These are phyloP conservation scores for Noctua fimbriata DNA, from an alignment of 2,888 invertebrate species.

Conservation along the genomic window DNA sequence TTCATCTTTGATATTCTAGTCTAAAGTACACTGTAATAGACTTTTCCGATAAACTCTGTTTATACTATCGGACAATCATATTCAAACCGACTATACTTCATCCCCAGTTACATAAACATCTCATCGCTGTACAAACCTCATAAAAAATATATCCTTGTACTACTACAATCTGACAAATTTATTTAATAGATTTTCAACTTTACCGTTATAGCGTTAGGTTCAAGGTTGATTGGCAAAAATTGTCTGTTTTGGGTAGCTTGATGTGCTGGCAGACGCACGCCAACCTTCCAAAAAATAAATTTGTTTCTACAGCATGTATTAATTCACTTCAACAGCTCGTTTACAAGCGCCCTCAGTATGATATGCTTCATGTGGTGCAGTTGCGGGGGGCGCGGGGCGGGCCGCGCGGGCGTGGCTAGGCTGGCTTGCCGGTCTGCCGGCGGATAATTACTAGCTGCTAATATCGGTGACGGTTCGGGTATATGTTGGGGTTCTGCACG, in stretches of 20 bases:
- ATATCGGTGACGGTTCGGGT: slow-evolving; percentile 86
- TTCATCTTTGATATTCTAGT: no score
- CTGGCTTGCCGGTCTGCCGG: slow-evolving; percentile 69
- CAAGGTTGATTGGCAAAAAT: no score
- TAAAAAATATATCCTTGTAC: neutral
- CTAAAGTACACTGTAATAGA: neutral
- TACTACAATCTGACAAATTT: no score
- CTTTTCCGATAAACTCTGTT: neutral
- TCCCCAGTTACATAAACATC: neutral
- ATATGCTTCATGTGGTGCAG: slow-evolving; percentile 41
- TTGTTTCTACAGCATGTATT: neutral
- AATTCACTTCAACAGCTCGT: slow-evolving; percentile 51
- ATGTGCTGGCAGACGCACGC: no score
- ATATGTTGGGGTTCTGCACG: slow-evolving; percentile 82
- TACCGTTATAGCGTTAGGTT: no score
- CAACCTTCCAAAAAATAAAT: neutral
- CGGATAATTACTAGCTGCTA: slow-evolving; percentile 81
- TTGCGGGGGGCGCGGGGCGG: neutral
- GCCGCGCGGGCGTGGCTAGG: slow-evolving; percentile 31
- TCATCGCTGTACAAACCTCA: slow-evolving; percentile 2
- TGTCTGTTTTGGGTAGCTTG: no score
- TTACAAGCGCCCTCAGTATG: slow-evolving; percentile 32
- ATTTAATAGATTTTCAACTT: no score
- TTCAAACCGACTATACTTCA: slow-evolving; percentile 9
- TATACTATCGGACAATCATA: neutral